phyloP scores from a whole-genome alignment of 2,888 invertebrate species.

The Agriotes lineatus region DNA sequence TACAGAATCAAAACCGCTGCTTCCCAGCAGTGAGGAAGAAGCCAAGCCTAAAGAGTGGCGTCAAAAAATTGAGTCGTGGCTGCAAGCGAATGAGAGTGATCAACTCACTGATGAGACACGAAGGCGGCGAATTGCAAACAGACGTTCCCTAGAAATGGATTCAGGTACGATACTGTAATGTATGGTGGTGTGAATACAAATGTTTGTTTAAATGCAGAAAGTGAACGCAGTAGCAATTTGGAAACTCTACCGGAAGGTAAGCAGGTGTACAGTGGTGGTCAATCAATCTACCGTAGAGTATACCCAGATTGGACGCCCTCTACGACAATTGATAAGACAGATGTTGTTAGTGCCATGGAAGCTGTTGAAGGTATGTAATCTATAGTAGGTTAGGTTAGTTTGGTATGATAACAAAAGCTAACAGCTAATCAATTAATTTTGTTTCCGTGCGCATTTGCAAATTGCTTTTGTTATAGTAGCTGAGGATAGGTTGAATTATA shows the following conservation, averaged over 20 bases:
- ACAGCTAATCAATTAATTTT: too few relatives aligned
- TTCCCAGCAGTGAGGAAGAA: conserved; percentile 71
- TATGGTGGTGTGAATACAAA: background rate
- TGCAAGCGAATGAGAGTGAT: conserved; percentile 88
- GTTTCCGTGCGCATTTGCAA: too few relatives aligned
- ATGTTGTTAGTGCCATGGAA: conserved; percentile 87
- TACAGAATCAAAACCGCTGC: conserved; percentile 69
- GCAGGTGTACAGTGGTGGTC: conserved; percentile 66
- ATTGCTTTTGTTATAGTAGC: too few relatives aligned
- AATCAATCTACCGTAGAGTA: conserved; percentile 71
- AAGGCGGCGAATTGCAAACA: conserved; percentile 76
- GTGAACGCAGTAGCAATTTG: conserved; percentile 79
- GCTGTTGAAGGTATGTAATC: conserved; percentile 85
- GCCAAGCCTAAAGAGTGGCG: conserved; percentile 80
- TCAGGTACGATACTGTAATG: conserved; percentile 73
- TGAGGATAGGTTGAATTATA: too few relatives aligned
- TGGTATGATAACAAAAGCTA: background rate
- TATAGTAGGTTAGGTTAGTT: background rate
- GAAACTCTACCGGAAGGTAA: conserved; percentile 83
- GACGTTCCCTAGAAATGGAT: conserved; percentile 87
- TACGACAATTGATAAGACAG: conserved; percentile 81
- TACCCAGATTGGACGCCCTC: conserved; percentile 87
- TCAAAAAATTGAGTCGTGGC: conserved; percentile 92
- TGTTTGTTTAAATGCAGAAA: conserved; percentile 70
- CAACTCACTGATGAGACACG: conserved; percentile 78